Base-by-base conservation (phyloP, 2,888 invertebrate genomes). In the Nomada fabriciana region DNA sequence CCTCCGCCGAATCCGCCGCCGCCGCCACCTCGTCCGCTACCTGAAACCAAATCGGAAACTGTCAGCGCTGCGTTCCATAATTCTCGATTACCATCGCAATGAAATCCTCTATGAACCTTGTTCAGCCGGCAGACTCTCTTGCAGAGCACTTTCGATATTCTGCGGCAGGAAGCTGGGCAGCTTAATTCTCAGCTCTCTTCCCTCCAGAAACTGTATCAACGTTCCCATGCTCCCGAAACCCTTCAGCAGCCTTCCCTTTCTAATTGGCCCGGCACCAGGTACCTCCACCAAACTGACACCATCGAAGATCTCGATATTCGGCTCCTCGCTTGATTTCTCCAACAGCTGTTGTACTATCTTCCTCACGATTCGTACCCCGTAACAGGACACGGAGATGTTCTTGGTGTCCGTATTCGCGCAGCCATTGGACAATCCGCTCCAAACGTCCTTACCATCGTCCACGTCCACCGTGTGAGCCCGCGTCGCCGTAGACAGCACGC, bases 161-260 rank as follows among this genome's bases (percentile, higher is more conserved):
- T 95, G 95, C 11, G 96, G 96, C 80, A 97, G 94, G 83, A 97
- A 93, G 90, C 96, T 96, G 0, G 96, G 96, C 72, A 97, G 93
- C 89, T 96, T 96, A 78, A 97, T 96, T 90, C 96, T 95, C 20
- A 97, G 91, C 91, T 97, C 97, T 85, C 97, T 96, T 2, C 95
- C 96, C 90, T 96, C 95, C 2, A 97, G 93, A 88, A 97, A 97
- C 88, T 95, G 95, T 20, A 96, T 95, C 89, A 97, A 94, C 13
- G 95, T 94, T 10, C 95, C 96, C 73, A 96, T 85, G 0, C 95
- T 55, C 94, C 95, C 80, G 85, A 90, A 64, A 42, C 87, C 89
- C 79, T 91, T 89, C 50, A 91, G 94, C 92, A 74, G 94, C 93
- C 84, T 95, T 88, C 61, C 95, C 93, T 92, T 91, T 92, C 96